Conservation (phyloP, 2,113 vertebrate genomes). For the Oriolus oriolus region DNA sequence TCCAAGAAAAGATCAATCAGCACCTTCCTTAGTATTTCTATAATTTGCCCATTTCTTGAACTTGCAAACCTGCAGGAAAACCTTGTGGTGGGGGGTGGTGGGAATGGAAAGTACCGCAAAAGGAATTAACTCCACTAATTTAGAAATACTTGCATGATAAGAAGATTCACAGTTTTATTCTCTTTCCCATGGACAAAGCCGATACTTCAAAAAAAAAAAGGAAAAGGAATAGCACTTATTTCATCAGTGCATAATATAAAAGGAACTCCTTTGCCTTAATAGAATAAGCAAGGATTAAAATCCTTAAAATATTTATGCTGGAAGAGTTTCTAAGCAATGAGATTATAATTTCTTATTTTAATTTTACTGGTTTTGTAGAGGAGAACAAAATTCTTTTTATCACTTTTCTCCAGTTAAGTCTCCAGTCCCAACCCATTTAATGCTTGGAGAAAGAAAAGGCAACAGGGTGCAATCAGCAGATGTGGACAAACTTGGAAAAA, state of each 20-base stretch:
- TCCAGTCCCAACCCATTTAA: background rate
- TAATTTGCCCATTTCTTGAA: background rate
- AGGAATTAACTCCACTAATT: background rate
- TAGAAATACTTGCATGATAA: background rate
- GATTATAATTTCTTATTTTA: background rate
- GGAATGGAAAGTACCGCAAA: background rate
- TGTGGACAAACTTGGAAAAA: background rate
- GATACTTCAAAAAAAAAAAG: background rate
- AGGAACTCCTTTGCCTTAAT: background rate
- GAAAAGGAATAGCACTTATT: background rate
- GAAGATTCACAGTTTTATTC: background rate
- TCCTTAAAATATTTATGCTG: background rate
- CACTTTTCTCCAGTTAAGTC: background rate
- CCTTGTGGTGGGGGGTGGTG: fast-evolving
- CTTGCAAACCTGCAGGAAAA: background rate
- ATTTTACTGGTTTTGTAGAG: background rate
- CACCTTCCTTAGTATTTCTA: background rate
- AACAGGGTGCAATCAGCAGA: background rate
- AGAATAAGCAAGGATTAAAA: background rate
- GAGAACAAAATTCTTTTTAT: background rate
- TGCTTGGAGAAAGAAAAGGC: background rate
- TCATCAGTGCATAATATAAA: background rate
- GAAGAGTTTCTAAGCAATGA: background rate
- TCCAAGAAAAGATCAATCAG: background rate
- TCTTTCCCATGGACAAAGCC: background rate